These are phyloP conservation scores for Drosophila insularis DNA, from an alignment of 1,140 invertebrate species.

Conservation along the genomic window DNA sequence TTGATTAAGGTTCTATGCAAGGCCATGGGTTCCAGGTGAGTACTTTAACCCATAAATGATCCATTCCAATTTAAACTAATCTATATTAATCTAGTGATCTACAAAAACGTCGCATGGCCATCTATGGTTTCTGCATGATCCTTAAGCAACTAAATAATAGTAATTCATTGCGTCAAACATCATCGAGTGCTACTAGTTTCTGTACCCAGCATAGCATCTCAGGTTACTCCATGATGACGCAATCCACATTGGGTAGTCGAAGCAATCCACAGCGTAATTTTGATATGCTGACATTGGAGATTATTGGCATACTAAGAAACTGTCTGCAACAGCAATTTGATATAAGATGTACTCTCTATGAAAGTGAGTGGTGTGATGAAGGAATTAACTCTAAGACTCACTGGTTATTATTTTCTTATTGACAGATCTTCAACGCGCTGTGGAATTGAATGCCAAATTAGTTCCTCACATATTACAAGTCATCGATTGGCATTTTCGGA, in stretches of 20 bases:
- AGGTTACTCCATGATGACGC: constrained; percentile 77
- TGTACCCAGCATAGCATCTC: constrained; percentile 78
- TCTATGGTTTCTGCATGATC: constrained; percentile 81
- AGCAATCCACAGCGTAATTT: constrained; percentile 71
- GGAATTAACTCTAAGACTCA: not conserved
- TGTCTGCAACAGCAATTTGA: constrained; percentile 70
- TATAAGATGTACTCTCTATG: constrained; percentile 70
- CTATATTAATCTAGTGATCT: constrained; percentile 38
- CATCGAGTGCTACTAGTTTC: constrained; percentile 56
- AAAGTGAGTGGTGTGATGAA: constrained; percentile 47
- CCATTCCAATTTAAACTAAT: not conserved
- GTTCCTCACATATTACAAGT: constrained; percentile 76
- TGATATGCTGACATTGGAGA: constrained; percentile 80
- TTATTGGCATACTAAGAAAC: constrained; percentile 73
- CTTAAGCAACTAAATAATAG: constrained; percentile 78
- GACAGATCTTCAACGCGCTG: constrained; percentile 74
- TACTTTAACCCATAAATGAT: not conserved
- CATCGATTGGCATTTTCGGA: constrained; percentile 78
- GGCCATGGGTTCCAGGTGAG: constrained; percentile 67
- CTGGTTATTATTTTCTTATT: not conserved
- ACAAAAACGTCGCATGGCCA: constrained; percentile 69
- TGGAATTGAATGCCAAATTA: constrained; percentile 76
- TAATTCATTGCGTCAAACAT: constrained; percentile 61
- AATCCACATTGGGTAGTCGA: constrained; percentile 60
- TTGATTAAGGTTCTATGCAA: constrained; percentile 76